Base-by-base conservation (phyloP, 1,140 invertebrate species). In the Sitophilus oryzae region DNA sequence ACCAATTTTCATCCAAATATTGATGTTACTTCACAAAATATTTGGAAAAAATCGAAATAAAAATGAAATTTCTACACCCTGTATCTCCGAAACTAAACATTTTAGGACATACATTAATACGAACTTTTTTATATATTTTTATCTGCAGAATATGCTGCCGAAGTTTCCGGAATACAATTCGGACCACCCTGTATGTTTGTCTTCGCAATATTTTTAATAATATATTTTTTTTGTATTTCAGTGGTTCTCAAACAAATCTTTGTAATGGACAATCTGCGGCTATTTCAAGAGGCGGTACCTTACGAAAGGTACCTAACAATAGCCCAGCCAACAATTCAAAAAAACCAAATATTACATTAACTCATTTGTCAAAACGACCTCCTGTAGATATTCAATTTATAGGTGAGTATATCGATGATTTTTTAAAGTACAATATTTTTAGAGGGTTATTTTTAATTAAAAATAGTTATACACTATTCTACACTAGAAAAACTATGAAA, bases 291-390 rank as follows among this genome's bases (percentile, higher is more conserved):
- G 73, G 73, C 44, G 75, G 74, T n/a, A 75, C 76, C 1, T 68
- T 86, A 46, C 77, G 79, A 16, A 87, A 86, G 66, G 75, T 85
- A 38, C 82, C 79, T 35, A 87, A 86, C 62, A 78, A 78, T 44
- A 81, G 78, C 56, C 78, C 79, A 10, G 80, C 79, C 63, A 77
- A 76, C 52, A 47, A 19, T 21, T 36, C 47, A 34, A 63, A 66
- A 41, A 63, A 59, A 50, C 66, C 65, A 6, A 70, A 63, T 58
- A 65, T 85, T 15, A 71, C 84, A 22, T 73, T 91, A 52, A 85
- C 85, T 36, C 88, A 91, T 69, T 77, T 95, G 48, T 88, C 88
- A 8, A 85, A 88, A 70, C 79, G 90, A 64, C 88, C 86, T 23
- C 85, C 89, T 34, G 89, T 94, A 54, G 89, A 93, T 67, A 58